These are phyloP conservation scores for Amiota minor DNA, from an alignment of 2,888 invertebrate species.

Conservation along the genomic window DNA sequence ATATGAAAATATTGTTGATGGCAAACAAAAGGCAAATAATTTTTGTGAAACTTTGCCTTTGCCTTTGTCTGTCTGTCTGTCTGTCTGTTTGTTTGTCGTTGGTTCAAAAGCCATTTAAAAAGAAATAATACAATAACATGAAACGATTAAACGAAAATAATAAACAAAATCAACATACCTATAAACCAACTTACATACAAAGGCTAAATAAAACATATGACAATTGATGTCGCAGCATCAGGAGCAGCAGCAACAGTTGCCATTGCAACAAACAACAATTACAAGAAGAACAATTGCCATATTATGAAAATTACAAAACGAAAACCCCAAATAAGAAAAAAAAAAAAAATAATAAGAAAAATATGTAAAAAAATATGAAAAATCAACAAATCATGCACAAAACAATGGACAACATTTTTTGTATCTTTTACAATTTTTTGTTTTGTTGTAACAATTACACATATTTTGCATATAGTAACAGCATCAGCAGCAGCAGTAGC, in stretches of 20 bases:
- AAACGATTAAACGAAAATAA: constrained; percentile 19
- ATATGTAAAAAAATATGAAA: constrained; percentile 37
- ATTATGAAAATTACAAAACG: constrained; percentile 22
- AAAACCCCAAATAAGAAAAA: background rate
- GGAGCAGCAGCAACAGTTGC: background rate
- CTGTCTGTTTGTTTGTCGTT: background rate
- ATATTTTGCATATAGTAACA: constrained; percentile 62
- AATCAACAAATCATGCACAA: constrained; percentile 70
- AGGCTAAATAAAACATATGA: constrained; percentile 22
- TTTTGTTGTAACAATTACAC: constrained; percentile 61
- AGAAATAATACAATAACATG: constrained; percentile 28
- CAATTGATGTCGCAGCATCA: constrained; percentile 10
- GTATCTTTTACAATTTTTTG: constrained; percentile 25
- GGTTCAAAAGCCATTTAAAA: constrained; percentile 28
- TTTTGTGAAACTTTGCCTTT: background rate
- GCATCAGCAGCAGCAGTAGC: constrained; percentile 49
- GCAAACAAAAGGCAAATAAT: constrained; percentile 24
- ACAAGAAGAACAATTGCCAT: constrained; percentile 31
- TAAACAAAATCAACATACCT: constrained; percentile 8
- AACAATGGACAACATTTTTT: constrained; percentile 70
- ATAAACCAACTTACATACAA: constrained; percentile 6
- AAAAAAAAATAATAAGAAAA: background rate
- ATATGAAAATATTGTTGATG: constrained; percentile 2
- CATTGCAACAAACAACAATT: constrained; percentile 38
- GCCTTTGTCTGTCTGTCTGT: background rate